Percentiles rank a stretch among this genome's conserved stretches.
Conservation (phyloP, 1,140 invertebrate genomes). For the Drosophila kepulauana region DNA sequence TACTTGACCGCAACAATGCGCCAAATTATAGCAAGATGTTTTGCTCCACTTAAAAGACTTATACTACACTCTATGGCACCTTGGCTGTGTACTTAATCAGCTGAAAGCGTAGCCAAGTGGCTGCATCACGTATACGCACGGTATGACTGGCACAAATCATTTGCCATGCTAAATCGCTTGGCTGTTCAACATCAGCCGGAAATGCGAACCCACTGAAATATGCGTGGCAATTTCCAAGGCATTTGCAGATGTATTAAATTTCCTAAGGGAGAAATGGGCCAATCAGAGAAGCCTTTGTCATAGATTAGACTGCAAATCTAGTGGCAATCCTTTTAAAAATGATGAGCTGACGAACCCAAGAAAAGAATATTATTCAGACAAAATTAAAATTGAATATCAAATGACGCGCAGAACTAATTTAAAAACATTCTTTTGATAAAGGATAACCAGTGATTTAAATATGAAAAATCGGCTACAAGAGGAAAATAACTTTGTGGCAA, state of each 20-base stretch:
- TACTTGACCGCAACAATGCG: conserved; percentile 75
- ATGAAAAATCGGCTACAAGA: background rate
- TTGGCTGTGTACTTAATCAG: conserved; percentile 43
- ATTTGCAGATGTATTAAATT: conserved; percentile 4
- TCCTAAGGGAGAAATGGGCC: conserved; percentile 7
- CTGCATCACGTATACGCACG: conserved; percentile 46
- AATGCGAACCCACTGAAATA: conserved; percentile 24
- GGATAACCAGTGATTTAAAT: background rate
- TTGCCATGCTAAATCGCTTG: background rate
- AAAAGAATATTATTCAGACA: no score
- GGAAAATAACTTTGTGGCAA: background rate
- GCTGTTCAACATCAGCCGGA: background rate
- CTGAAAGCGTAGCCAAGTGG: conserved; percentile 48
- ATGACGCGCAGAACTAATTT: background rate
- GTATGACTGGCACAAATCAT: conserved; percentile 38
- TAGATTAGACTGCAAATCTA: conserved; percentile 8
- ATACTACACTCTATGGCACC: background rate
- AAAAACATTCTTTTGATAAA: background rate
- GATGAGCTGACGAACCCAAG: background rate
- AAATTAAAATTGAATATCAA: background rate
- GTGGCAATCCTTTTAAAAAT: background rate
- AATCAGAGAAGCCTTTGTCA: conserved; percentile 20
- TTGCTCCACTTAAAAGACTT: conserved; percentile 50
- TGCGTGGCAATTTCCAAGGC: conserved; percentile 24
- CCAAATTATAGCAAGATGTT: conserved; percentile 68